Base-by-base conservation (phyloP, 1,140 invertebrate genomes). In the Temnothorax longispinosus region DNA sequence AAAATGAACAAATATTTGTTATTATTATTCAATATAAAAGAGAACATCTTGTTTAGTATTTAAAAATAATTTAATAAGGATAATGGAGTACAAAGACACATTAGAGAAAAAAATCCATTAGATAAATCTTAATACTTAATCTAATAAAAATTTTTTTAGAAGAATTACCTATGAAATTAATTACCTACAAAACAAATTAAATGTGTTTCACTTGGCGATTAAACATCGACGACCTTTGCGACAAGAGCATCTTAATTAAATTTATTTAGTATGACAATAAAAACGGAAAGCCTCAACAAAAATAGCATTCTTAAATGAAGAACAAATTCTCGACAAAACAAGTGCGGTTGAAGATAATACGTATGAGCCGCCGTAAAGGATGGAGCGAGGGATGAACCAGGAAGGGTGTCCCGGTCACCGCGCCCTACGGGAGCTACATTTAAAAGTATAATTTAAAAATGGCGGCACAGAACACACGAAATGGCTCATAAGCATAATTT, bases 371-470 rank as follows among this genome's bases (percentile, higher is more conserved):
- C n/a, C 69, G 60, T 78, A 56, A n/a, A 52, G 58, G 74, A 69
- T 44, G 52, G 11, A 15, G 10, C 54, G 18, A 69, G 32, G 13
- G 13, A 71, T 56, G 8, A 38, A 50, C n/a, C 56, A 21, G 54
- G 15, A 13, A 44, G 35, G 21, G 35, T 85, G 81, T 71, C 81
- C 69, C 56, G 21, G 44, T 74, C 69, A 65, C 38, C 18, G 32
- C 58, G 56, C 52, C 44, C 44, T 62, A 38, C 84, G 13, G 38
- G 11, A 69, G 67, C 52, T 69, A 62, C 90, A 93, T 94, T 93
- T 93, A 92, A 94, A 94, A 94, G 89, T 93, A 93, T 93, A 94
- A 93, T 93, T 92, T 93, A 91, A 88, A 89, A 92, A 92, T 89
- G 89, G 71, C 76, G 89, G 85, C 87, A 77, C 85, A 86, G 88